phyloP scores from a whole-genome alignment of 2,113 vertebrate genomes.

The Gopherus flavomarginatus region DNA sequence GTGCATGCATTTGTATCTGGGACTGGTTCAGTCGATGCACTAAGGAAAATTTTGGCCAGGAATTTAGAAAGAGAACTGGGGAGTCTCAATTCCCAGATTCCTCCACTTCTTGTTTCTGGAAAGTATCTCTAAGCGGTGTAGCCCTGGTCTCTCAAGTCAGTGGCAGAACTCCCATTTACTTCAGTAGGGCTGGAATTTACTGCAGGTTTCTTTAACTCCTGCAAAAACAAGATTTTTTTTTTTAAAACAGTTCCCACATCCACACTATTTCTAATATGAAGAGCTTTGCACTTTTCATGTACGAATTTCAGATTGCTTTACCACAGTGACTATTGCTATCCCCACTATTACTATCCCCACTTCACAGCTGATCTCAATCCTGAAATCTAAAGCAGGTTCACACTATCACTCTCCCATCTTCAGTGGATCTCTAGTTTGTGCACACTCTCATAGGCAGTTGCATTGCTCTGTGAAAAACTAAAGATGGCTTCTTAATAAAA shows the following conservation, averaged over 20 bases:
- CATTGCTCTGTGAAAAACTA: no score
- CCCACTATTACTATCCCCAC: no score
- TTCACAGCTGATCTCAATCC: not conserved
- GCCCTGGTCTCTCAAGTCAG: not conserved
- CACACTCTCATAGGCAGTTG: not conserved
- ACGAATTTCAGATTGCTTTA: not conserved
- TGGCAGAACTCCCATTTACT: not conserved
- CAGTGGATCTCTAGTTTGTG: not conserved
- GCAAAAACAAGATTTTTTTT: not conserved
- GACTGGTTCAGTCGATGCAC: not conserved
- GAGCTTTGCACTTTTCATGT: no score
- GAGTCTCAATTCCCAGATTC: not conserved
- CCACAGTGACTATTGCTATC: not conserved
- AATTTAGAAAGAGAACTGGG: not conserved
- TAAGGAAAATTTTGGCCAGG: not conserved
- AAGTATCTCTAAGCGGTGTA: not conserved
- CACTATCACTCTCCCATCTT: not conserved
- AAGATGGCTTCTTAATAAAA: fast-evolving
- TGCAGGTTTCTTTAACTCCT: not conserved
- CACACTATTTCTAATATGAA: not conserved
- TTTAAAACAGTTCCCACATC: not conserved
- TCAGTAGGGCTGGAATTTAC: not conserved
- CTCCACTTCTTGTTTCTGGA: not conserved
- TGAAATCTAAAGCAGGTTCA: not conserved
- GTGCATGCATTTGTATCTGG: not conserved